Conservation (phyloP, 1,140 invertebrate species). For the Zaprionus lachaisei region DNA sequence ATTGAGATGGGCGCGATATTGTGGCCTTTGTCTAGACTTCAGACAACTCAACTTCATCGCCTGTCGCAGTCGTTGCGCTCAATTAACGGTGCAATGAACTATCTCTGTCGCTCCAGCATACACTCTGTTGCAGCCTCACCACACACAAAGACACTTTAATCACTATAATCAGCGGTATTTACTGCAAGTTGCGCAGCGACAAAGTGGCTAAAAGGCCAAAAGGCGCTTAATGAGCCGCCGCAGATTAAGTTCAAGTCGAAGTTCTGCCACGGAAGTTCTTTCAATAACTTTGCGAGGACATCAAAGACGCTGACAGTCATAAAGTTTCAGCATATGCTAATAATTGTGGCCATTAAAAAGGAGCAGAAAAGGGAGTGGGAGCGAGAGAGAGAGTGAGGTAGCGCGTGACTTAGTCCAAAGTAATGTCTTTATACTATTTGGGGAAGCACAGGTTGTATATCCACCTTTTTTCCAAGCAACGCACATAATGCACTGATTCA, state of each 20-base stretch:
- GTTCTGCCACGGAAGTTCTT: conserved; percentile 18
- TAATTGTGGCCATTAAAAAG: conserved; percentile 34
- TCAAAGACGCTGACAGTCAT: conserved; percentile 41
- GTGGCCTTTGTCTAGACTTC: conserved; percentile 55
- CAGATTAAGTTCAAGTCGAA: conserved; percentile 2
- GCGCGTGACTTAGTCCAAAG: not conserved
- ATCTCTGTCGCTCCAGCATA: conserved; percentile 20
- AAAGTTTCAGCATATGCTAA: conserved; percentile 50
- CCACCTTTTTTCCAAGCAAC: not conserved
- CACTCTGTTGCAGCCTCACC: no score
- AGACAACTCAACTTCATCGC: conserved; percentile 13
- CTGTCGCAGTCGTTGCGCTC: conserved; percentile 49
- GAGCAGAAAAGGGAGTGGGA: conserved; percentile 3
- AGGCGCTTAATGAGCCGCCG: conserved; percentile 46
- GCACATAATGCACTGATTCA: conserved; percentile 29
- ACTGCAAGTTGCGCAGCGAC: conserved; percentile 23
- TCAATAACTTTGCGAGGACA: conserved; percentile 47
- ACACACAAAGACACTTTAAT: conserved; percentile 27
- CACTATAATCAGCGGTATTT: conserved; percentile 36
- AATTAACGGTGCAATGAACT: conserved; percentile 71
- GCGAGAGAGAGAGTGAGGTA: not conserved
- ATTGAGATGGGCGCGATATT: conserved; percentile 35
- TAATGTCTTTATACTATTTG: not conserved
- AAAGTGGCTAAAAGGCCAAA: conserved; percentile 26
- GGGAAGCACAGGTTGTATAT: not conserved